Conservation (phyloP, 2,888 invertebrate species). For the Mesoligia furuncula region DNA sequence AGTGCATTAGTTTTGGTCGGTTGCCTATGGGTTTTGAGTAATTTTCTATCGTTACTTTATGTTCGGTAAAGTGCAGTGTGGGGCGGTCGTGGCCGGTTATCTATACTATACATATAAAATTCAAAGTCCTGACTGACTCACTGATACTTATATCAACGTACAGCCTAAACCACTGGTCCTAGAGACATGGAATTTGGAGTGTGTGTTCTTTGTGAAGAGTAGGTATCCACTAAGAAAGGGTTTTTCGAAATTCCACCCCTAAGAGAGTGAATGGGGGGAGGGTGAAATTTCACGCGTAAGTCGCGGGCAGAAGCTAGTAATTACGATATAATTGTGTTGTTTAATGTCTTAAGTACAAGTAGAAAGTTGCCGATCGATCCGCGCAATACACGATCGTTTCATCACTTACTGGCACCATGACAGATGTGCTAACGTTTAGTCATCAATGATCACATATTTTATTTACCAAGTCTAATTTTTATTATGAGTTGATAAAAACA, state of each 20-base stretch:
- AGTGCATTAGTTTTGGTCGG: conserved; percentile 86
- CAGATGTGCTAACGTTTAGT: conserved; percentile 66
- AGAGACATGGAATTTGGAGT: no score
- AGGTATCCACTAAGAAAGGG: no score
- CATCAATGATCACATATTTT: conserved; percentile 73
- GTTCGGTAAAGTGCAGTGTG: conserved; percentile 54
- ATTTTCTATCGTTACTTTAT: conserved; percentile 80
- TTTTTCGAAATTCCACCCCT: no score
- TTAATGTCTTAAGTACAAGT: conserved; percentile 80
- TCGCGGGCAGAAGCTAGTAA: no score
- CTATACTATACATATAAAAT: no score
- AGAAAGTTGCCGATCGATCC: conserved; percentile 73
- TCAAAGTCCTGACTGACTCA: no score
- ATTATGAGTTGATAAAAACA: conserved; percentile 69
- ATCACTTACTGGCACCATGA: conserved; percentile 61
- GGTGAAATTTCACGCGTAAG: no score
- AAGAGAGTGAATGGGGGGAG: no score
- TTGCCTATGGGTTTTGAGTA: conserved; percentile 82
- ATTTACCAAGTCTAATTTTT: conserved; percentile 77
- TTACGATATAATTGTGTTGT: conserved; percentile 77
- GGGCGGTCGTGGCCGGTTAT: conserved; percentile 36
- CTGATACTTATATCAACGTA: no score
- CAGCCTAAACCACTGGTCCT: no score
- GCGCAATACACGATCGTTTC: conserved; percentile 69
- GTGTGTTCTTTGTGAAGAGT: no score